Evolutionary conservation across 2,888 invertebrate species (phyloP), one percentile per base, ranked within the genome.

Genomic region (Pristionchus maxplancki): DNA sequence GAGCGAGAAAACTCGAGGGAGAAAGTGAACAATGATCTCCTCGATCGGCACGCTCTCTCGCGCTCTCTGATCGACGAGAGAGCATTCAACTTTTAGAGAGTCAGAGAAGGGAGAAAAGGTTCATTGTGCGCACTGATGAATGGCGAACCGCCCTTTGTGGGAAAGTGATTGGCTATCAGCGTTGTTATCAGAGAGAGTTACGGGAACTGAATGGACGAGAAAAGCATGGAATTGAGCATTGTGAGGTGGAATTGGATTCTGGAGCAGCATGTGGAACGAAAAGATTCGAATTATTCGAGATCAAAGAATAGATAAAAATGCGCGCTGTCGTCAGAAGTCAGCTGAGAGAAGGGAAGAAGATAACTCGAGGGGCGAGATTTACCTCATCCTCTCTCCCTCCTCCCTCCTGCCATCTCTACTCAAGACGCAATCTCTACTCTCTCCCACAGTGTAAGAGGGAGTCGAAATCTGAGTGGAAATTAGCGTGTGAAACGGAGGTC

Each of bases 331-430:
- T 71, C 37, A 24, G 71, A 37, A 34, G 78, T 78, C 78, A 78
- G 78, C 78, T 78, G 78, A 78, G 71, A 31, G 64, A 31, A 28
- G n/a, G n/a, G 64, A 28, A 58, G 58, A 50, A 58, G 71, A 34
- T 37, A 71, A 71, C 71, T 71, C 37, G 71, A 37, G 34, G 71
- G 24, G 13, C 6, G 71, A 28, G 64, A 64, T 71, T 71, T 71
- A 71, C 71, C 37, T 71, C 34, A 71, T 71, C 71, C 34, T 28
- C 34, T 64, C 64, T 64, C 64, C 62, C 34, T 37, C 11, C 71
- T 40, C 40, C 24, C 24, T 58, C 58, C 58, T 58, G 58, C 58
- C 58, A 58, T 74, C 71, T 0, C 78, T n/a, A 31, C 78, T 48
- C 48, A 11, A 8, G n/a, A 40, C 17, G 24, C 78, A 24, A 78